phyloP scores from a whole-genome alignment of 2,113 vertebrate genomes.

The Rhinolophus ferrumequinum region DNA sequence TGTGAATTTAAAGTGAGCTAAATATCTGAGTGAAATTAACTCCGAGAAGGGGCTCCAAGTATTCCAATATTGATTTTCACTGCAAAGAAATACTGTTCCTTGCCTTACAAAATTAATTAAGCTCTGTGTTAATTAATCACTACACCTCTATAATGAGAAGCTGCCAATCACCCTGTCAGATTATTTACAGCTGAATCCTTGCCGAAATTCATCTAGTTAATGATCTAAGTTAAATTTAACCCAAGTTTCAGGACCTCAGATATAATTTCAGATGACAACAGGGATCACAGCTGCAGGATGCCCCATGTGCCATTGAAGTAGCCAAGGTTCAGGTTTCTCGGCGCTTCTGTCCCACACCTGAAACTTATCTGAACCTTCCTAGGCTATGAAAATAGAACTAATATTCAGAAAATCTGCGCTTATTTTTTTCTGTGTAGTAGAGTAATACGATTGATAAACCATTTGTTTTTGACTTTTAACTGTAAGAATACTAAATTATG shows the following conservation, averaged over 20 bases:
- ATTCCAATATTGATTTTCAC: conserved; percentile 73
- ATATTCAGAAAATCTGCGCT: neutral
- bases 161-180: conserved; percentile 82
- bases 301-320: neutral
- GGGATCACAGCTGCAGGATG: neutral
- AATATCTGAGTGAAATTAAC: conserved; percentile 65
- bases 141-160: conserved; percentile 75
- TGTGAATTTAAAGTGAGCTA: conserved; percentile 64
- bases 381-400: neutral
- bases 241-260: conserved; percentile 56
- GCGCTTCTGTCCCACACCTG: accelerated
- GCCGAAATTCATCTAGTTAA: conserved; percentile 73
- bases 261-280: neutral
- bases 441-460: neutral
- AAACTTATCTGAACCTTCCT: neutral
- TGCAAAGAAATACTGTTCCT: conserved; percentile 71
- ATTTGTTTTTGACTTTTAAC: neutral
- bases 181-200: conserved; percentile 77
- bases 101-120: conserved; percentile 81
- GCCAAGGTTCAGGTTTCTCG: neutral
- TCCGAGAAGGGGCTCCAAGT: conserved; percentile 22
- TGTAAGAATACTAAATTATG: neutral
- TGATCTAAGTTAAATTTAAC: conserved; percentile 82
- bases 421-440: neutral
- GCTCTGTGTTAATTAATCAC: conserved; percentile 83